Evolutionary conservation across 2,888 invertebrate species (phyloP).

Genomic region (Molorchus minor): DNA sequence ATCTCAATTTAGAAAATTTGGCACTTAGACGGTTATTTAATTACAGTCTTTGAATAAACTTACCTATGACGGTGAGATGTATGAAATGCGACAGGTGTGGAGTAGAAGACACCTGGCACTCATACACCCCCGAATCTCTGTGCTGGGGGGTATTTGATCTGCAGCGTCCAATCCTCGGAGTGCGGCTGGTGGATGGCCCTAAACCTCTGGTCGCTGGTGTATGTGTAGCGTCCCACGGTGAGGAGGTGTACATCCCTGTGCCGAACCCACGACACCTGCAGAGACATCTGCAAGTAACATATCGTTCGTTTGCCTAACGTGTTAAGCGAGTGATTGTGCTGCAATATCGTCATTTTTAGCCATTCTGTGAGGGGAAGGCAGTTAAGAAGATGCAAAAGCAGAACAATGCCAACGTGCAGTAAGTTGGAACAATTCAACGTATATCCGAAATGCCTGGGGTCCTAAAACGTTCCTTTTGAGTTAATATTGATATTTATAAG

Average conservation of each 20-base stretch:
- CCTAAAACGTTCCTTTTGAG: too few species aligned
- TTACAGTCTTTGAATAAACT: constrained; percentile 64
- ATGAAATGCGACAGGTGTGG: constrained; percentile 93
- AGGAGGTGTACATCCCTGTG: constrained; percentile 90
- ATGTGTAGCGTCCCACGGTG: constrained; percentile 89
- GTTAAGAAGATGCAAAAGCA: too few species aligned
- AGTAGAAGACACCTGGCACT: constrained; percentile 93
- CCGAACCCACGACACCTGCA: constrained; percentile 92
- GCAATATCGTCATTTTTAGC: constrained; percentile 15
- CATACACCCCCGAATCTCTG: constrained; percentile 89
- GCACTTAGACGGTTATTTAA: too few species aligned
- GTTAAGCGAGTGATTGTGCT: constrained; percentile 33
- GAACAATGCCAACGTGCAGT: too few species aligned
- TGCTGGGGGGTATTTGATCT: constrained; percentile 93
- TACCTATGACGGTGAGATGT: constrained; percentile 89
- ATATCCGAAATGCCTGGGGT: too few species aligned
- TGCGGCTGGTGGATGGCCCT: constrained; percentile 85
- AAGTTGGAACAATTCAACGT: too few species aligned
- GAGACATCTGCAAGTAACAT: constrained; percentile 67
- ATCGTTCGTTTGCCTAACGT: constrained; percentile 36
- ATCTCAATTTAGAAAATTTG: too few species aligned
- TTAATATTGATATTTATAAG: too few species aligned
- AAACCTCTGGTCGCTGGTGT: constrained; percentile 91
- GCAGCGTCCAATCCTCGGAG: constrained; percentile 91
- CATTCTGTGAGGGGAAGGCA: too few species aligned